Base-by-base conservation (phyloP, 2,888 invertebrate genomes). In the Tribolium freemani region DNA sequence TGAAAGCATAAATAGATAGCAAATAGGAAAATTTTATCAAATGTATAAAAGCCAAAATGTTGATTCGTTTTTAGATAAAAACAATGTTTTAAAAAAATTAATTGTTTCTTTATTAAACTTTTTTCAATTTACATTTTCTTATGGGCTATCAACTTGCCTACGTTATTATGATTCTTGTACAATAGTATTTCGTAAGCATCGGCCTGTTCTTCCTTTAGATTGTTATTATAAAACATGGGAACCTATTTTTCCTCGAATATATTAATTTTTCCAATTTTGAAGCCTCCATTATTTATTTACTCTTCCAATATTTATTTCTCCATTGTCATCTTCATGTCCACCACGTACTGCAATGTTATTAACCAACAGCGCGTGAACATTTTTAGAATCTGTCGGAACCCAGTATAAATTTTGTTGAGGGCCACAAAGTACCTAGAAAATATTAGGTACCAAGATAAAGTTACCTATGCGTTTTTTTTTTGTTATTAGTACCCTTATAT, bases 381-480 rank as follows among this genome's bases (percentile, higher is more conserved):
- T 20, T 20, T 8, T 58, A 13, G 38, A 58, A 13, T 58, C 38
- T 38, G 57, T 44, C 13, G 5, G 8, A 9, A 58, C 1, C 57
- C 57, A 58, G 3, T 38, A 58, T 10, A 58, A 58, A 20, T 58
- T 58, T 5, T 58, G 38, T 38, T 54, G 54, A 8, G 54, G 54
- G 1, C 54, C 54, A 10, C 54, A 54, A 16, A 54, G 54, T 10
- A 54, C 20, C 54, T 54, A 50, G 4, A 50, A 54, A n/a, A 5
- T 54, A 26, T 26, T 1, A 26, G 26, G 26, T 26, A 26, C 26
- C 26, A 26, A 26, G 4, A 26, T 16, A 16, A 16, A 16, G 16
- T 16, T 16, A 16, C 16, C 4, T 0, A 26, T 26, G 26, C 4
- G 26, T 16, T 16, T 16, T 16, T 16, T 16, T 16, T 16, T n/a